Percentiles rank a stretch among this genome's conserved stretches.
Conservation (phyloP, 2,888 invertebrate genomes). For the Gymnocheta viridis region DNA sequence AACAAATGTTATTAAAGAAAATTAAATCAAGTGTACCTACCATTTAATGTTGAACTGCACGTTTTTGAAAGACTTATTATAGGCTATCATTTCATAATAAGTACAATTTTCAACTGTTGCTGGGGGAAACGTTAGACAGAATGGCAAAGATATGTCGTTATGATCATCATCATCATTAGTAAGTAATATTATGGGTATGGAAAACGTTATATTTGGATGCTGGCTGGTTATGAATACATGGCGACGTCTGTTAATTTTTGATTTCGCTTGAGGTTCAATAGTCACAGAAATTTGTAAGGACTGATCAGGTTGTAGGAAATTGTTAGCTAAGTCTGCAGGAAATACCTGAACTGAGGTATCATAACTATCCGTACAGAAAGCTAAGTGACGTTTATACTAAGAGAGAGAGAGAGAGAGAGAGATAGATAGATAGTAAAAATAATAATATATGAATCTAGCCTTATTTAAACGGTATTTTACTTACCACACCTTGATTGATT, state of each 20-base stretch:
- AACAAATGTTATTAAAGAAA: background rate
- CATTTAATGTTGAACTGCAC: slow-evolving; percentile 56
- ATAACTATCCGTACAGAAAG: slow-evolving; percentile 73
- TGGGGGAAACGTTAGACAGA: slow-evolving; percentile 61
- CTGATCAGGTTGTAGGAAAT: slow-evolving; percentile 74
- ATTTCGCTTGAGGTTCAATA: slow-evolving; percentile 65
- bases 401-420: slow-evolving; percentile 2
- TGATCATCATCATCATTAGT: background rate
- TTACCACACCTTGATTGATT: slow-evolving; percentile 69
- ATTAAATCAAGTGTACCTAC: slow-evolving; percentile 19
- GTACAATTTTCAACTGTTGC: slow-evolving; percentile 69
- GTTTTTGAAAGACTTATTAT: slow-evolving; percentile 72
- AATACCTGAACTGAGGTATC: slow-evolving; percentile 70
- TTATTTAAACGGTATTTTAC: slow-evolving; percentile 11
- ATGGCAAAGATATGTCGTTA: slow-evolving; percentile 29
- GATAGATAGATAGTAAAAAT: background rate
- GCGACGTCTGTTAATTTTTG: slow-evolving; percentile 73
- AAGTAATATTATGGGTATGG: slow-evolving; percentile 75
- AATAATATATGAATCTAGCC: background rate
- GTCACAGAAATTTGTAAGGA: slow-evolving; percentile 70
- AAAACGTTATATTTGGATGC: slow-evolving; percentile 76
- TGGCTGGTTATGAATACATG: slow-evolving; percentile 73
- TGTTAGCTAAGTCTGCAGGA: slow-evolving; percentile 56
- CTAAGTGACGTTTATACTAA: slow-evolving; percentile 74
- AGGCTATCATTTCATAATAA: slow-evolving; percentile 75